Evolutionary conservation across 2,888 invertebrate species (phyloP), one percentile per base, ranked within the genome.

Genomic region (Acrocyrtus sp.): DNA sequence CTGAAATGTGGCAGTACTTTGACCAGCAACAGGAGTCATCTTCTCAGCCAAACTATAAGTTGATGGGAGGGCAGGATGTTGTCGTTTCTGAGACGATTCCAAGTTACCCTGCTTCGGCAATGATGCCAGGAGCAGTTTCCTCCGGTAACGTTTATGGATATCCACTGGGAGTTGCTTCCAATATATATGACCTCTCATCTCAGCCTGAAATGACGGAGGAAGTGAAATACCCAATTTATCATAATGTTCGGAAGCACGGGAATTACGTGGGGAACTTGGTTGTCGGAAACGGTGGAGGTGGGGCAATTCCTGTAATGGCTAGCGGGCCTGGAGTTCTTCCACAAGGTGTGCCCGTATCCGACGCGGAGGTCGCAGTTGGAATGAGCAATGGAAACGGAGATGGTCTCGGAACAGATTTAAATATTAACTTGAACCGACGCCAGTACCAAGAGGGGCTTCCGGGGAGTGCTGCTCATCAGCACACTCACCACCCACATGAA

Each of bases 1-100:
- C 86, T 1, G 84, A 85, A 63, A 81, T 81, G 62, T 81, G 82
- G 70, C 77, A 79, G 29, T 75, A 79, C 15, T 82, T 81, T 58
- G 79, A 76, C 24, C 81, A 69, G n/a, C n/a, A n/a, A 43, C 51
- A 66, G 26, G 43, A 53, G 19, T 27, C 63, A 29, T 27, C 50
- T 8, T 29, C 57, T 21, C 67, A 68, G 24, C 60, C 51, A 66
- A 53, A 21, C 12, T 62, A 61, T 51, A 54, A 57, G 53, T 17
- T 67, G 39, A 24, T 68, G 50, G 73, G 69, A 50, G 41, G 29
- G n/a, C 57, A 60, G 41, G 54, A 54, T 50, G 26, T 57, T 10
- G 58, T 67, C 41, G 24, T 63, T 39, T 57, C 74, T 15, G 76
- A 76, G 22, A 70, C 74, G 54, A 77, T 77, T 68, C 76, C 76